A percentile compares a stretch with the other conserved stretches of the same genome.
phyloP scores from a whole-genome alignment of 1,140 invertebrate species.

The Idris sp. region DNA sequence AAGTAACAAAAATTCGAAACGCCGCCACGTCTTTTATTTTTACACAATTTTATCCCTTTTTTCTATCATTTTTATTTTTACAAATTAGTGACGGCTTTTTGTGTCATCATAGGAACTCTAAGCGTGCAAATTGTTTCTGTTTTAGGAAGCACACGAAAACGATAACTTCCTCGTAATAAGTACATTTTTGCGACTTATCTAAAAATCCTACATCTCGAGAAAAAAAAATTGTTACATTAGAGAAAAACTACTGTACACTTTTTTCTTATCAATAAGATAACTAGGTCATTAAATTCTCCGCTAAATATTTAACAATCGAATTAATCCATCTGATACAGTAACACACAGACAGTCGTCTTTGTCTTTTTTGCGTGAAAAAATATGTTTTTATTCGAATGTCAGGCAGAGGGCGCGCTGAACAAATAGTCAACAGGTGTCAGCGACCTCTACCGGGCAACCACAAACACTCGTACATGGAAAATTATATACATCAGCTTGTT shows the following conservation, averaged over 20 bases:
- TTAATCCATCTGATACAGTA: conserved; percentile 26
- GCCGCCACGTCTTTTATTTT: not conserved
- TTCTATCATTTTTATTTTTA: no score
- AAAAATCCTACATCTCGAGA: conserved; percentile 32
- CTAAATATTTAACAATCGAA: conserved; percentile 40
- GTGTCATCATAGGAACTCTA: conserved; percentile 45
- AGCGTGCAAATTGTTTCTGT: conserved; percentile 41
- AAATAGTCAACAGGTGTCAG: conserved; percentile 10
- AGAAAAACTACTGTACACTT: conserved; percentile 39
- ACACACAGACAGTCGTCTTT: conserved; percentile 18
- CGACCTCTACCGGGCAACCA: not conserved
- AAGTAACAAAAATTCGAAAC: conserved; percentile 22
- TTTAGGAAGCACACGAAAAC: conserved; percentile 33
- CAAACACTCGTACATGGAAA: conserved; percentile 4
- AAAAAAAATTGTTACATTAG: conserved; percentile 6
- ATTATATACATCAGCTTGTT: conserved; percentile 5
- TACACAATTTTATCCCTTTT: not conserved
- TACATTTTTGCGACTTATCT: conserved; percentile 40
- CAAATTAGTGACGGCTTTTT: conserved; percentile 5
- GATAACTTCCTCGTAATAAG: conserved; percentile 35
- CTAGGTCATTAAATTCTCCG: conserved; percentile 38
- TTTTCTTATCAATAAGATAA: conserved; percentile 37
- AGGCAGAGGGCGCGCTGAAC: not conserved
- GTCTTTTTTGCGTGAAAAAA: conserved; percentile 12
- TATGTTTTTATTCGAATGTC: conserved; percentile 13